Evolutionary conservation across 1,140 invertebrate species (phyloP), one percentile per base, ranked within the genome.

Genomic region (Drosophila tani): DNA sequence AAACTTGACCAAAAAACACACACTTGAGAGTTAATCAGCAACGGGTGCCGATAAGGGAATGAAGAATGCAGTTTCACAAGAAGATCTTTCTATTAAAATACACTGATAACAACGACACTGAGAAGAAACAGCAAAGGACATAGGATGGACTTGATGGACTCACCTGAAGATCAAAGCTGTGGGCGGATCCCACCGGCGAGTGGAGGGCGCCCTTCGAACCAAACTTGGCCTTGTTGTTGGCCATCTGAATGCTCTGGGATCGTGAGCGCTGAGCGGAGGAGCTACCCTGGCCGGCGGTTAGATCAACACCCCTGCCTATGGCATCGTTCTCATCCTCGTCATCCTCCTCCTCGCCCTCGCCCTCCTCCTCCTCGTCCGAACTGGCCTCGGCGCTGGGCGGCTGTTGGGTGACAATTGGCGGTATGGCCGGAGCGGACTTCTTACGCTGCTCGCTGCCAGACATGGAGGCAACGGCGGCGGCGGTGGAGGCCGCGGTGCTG

Each of bases 111-210:
- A 6, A 35, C 8, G 29, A 79, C 43, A 50, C 51, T 35, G 56
- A 62, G 41, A 65, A 29, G 14, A 35, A 19, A 74, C 51, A 70
- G 27, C 38, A 53, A 55, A 35, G 24, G 5, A n/a, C 19, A 46
- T 9, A 17, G 12, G 5, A 60, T 14, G 3, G 3, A 15, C 5
- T 14, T 15, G 3, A 12, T 3, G n/a, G 6, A 7, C 7, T 88
- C 73, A 93, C 92, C 84, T 93, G 92, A 21, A 92, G 63, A 78
- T 93, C 92, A 15, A 93, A 93, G 51, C 92, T 93, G 38, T 93
- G 92, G 12, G 91, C 93, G 1, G 86, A 93, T 32, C 90, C 92
- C 45, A 92, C 81, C n/a, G 90, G 91, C 29, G 87, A 93, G 21
- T 93, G 91, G 0, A 92, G 78, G 15, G 86, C 87, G 5, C 92